These are phyloP conservation scores for Hydrophis major DNA, from an alignment of 2,797 vertebrate genomes.

Conservation along the genomic window DNA sequence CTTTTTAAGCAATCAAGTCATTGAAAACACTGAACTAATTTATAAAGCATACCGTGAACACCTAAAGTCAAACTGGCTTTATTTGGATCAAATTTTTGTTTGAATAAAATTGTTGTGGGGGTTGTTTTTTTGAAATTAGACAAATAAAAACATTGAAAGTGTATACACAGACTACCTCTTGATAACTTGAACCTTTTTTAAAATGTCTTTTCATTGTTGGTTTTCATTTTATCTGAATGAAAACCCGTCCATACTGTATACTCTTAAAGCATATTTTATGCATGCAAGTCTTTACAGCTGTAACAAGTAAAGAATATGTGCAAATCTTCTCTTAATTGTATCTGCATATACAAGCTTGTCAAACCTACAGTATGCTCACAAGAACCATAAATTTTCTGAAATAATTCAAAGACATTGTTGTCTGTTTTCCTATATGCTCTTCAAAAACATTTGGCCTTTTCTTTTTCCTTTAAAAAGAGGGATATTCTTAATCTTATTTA, in stretches of 20 bases:
- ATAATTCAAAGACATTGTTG: neutral
- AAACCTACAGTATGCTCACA: neutral
- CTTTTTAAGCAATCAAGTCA: neutral
- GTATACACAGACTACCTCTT: neutral
- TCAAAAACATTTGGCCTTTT: neutral
- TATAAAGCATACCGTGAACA: neutral
- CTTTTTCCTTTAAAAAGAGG: neutral
- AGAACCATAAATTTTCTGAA: neutral
- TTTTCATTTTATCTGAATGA: neutral
- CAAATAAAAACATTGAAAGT: neutral
- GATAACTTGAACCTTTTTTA: neutral
- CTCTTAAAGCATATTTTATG: neutral
- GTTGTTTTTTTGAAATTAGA: neutral
- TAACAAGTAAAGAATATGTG: neutral
- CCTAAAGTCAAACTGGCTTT: neutral
- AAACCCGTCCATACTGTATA: neutral
- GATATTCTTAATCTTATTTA: neutral
- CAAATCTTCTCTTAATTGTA: neutral
- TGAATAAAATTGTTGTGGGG: neutral
- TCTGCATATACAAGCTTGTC: neutral
- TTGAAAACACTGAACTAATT: neutral
- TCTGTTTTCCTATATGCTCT: neutral
- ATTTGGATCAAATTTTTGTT: neutral
- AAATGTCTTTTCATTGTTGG: neutral
- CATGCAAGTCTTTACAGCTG: neutral